Conservation (phyloP, 2,888 invertebrate genomes). For the Cephus spinipes region DNA sequence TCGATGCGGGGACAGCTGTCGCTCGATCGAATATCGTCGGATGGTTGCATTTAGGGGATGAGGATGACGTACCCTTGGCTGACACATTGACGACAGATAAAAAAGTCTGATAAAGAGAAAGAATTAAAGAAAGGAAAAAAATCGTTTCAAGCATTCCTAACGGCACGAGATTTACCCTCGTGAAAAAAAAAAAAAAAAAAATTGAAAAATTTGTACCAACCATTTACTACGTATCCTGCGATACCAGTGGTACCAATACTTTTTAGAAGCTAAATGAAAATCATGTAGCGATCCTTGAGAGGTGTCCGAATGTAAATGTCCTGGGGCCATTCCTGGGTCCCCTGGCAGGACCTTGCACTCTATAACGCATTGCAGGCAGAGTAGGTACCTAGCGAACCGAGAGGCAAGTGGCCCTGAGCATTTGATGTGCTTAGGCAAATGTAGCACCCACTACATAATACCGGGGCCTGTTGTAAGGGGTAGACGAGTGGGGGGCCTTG, state of each 20-base stretch:
- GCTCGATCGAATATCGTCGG: conserved; percentile 43
- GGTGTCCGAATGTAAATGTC: background rate
- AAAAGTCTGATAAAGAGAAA: no score
- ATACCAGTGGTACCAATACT: no score
- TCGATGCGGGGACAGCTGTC: conserved; percentile 64
- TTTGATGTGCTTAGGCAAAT: conserved; percentile 63
- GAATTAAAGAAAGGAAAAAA: no score
- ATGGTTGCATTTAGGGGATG: conserved; percentile 8
- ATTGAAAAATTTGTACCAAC: no score
- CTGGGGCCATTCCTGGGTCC: background rate
- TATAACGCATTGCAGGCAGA: conserved; percentile 18
- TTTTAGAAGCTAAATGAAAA: no score
- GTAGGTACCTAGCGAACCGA: conserved; percentile 50
- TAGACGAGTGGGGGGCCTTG: conserved; percentile 22
- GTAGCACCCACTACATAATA: conserved; percentile 53
- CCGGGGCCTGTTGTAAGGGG: conserved; percentile 27
- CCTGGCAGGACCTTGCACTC: background rate
- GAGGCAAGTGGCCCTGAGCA: conserved; percentile 51
- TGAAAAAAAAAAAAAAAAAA: no score
- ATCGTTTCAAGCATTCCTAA: no score
- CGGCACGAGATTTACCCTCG: no score
- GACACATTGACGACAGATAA: no score
- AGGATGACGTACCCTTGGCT: background rate
- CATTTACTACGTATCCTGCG: no score
- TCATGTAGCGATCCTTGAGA: no score